Conservation (phyloP, 2,797 vertebrate genomes). For the Hybognathus amarus region DNA sequence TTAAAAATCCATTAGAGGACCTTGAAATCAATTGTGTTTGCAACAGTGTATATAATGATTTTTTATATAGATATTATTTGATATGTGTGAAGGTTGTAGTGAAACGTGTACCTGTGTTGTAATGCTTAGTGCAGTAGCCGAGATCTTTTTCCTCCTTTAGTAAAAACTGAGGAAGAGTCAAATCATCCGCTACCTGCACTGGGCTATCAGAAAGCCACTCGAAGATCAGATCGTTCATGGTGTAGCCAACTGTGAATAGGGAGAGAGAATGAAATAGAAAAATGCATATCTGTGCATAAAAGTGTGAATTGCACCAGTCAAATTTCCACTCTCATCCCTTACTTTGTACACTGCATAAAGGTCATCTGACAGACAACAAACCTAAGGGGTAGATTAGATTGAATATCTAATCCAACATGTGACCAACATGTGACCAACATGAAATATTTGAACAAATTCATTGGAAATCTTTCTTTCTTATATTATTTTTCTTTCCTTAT, state of each 20-base stretch:
- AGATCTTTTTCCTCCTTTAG: constrained; percentile 92
- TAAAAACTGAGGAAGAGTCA: constrained; percentile 93
- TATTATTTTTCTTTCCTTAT: not conserved
- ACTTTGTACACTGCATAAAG: constrained; percentile 66
- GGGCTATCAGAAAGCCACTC: constrained; percentile 90
- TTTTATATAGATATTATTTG: not conserved
- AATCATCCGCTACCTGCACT: constrained; percentile 92
- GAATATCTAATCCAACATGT: constrained; percentile 60
- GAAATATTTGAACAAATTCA: not conserved
- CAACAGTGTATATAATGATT: not conserved
- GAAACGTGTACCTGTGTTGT: constrained; percentile 86
- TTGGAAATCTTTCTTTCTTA: not conserved
- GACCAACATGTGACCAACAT: not conserved
- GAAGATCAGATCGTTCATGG: constrained; percentile 95
- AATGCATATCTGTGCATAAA: constrained; percentile 13
- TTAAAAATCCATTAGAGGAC: not conserved
- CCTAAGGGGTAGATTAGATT: constrained; percentile 56
- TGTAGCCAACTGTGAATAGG: constrained; percentile 88
- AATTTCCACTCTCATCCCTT: constrained; percentile 56
- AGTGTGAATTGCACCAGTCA: constrained; percentile 26
- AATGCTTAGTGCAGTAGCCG: constrained; percentile 92
- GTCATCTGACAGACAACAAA: constrained; percentile 62
- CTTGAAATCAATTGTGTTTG: not conserved
- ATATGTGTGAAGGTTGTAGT: not conserved
- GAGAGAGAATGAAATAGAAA: constrained; percentile 37